These are phyloP conservation scores for Psittacula cyanocephala DNA, from an alignment of 2,113 vertebrate species.

Conservation along the genomic window DNA sequence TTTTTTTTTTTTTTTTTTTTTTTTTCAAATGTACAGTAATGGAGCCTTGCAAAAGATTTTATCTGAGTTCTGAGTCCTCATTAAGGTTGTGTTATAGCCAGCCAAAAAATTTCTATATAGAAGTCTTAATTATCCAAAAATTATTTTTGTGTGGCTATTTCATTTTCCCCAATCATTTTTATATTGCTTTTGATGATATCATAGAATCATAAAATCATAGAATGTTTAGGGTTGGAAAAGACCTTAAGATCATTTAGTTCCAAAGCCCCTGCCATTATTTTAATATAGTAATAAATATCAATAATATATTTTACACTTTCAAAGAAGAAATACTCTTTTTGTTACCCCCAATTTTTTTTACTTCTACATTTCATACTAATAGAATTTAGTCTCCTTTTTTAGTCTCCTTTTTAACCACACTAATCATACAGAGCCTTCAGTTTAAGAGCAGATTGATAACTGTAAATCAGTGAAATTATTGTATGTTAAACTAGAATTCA, in stretches of 20 bases:
- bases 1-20: neutral
- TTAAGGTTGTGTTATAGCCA: neutral
- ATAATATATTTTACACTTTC: neutral
- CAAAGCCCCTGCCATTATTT: neutral
- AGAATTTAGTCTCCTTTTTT: neutral
- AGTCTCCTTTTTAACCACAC: neutral
- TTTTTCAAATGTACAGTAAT: neutral
- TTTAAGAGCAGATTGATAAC: neutral
- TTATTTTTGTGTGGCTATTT: neutral
- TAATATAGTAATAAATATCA: neutral
- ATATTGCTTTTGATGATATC: neutral
- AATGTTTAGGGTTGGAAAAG: too few species aligned
- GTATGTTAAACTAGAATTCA: neutral
- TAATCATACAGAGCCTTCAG: neutral
- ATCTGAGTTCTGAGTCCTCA: neutral
- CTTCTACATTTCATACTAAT: neutral
- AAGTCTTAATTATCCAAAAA: neutral
- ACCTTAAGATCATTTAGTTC: neutral
- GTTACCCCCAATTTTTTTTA: neutral
- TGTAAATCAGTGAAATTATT: neutral
- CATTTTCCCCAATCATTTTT: neutral
- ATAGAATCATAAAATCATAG: too few species aligned
- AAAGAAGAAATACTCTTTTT: neutral
- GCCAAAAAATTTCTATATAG: neutral
- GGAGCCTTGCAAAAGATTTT: neutral